Evolutionary conservation across 2,888 invertebrate species (phyloP), one percentile per base, ranked within the genome.

Genomic region (Neoascia interrupta): DNA sequence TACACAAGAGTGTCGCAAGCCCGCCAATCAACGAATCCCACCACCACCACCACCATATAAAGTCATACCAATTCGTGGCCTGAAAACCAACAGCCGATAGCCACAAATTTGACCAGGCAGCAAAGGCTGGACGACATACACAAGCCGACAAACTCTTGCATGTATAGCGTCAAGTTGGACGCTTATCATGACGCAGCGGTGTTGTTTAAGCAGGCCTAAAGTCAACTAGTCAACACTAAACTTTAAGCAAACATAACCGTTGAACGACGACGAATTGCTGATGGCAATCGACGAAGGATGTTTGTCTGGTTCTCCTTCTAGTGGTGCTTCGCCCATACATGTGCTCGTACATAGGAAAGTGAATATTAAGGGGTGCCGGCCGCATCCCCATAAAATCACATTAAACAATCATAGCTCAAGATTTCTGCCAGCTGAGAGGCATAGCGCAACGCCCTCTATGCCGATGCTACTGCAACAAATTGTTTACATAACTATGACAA

Each of bases 401-500:
- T 80, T 69, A 74, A 74, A 80, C 80, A 80, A 80, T 80, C 74
- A 80, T 15, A 64, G 80, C 74, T 80, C 63, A 80, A 80, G 80
- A 74, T 74, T 72, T 31, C 60, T 56, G 74, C 51, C 66, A 51
- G 36, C n/a, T n/a, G n/a, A n/a, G 26, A 60, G 31, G 36, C 69
- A 60, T 60, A 73, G 66, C 51, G 51, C 80, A 13, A 8, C 26
- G 41, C 34, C 75, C 81, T 61, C 61, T 64, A 36, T 56, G 31
- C 3, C 31, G 10, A n/a, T 26, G 31, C 31, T 31, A 5, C 31
- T 31, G 31, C 4, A 81, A 80, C 80, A 80, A 15, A 66, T 43
- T 54, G 79, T 79, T 79, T 73, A 73, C 79, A 73, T 43, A 82
- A 81, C 73, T 81, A 81, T 82, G 83, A 82, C 83, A 83, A 83